Evolutionary conservation across 1,140 invertebrate species (phyloP).

Genomic region (Palaemon carinicauda): DNA sequence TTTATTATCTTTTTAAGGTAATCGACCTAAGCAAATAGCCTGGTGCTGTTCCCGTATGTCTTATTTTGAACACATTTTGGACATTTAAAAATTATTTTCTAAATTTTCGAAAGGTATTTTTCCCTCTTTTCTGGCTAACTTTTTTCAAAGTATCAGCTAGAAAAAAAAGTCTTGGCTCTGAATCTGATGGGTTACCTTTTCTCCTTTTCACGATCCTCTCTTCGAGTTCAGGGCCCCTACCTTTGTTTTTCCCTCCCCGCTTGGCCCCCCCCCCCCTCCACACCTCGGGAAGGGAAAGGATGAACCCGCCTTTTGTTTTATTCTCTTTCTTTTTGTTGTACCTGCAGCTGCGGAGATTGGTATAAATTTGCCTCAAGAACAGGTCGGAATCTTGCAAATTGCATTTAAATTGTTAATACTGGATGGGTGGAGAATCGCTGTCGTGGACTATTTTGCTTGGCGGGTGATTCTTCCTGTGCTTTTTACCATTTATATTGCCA

Average conservation of each 20-base stretch:
- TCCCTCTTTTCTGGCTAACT: too few species aligned
- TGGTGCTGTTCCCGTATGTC: too few species aligned
- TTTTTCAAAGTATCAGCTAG: not conserved
- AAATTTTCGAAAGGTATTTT: too few species aligned
- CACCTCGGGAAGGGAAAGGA: not conserved
- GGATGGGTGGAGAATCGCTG: not conserved
- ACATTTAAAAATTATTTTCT: too few species aligned
- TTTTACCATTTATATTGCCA: conserved; percentile 22
- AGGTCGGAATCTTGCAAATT: conserved; percentile 37
- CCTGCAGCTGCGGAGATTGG: not conserved
- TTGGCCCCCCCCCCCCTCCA: not conserved
- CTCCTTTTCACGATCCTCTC: not conserved
- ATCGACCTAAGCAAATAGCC: too few species aligned
- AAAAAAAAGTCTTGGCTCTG: not conserved
- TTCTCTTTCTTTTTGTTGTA: not conserved
- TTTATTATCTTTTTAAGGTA: too few species aligned
- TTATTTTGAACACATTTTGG: too few species aligned
- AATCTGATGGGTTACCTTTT: not conserved
- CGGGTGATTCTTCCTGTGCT: not conserved
- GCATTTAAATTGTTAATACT: conserved; percentile 53
- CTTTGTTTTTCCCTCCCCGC: not conserved
- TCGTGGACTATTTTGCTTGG: not conserved
- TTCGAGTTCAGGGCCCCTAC: not conserved
- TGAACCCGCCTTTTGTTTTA: too few species aligned
- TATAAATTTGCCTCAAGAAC: conserved; percentile 34